Conservation (phyloP, 1,140 invertebrate species). For the Elysia chlorotica region DNA sequence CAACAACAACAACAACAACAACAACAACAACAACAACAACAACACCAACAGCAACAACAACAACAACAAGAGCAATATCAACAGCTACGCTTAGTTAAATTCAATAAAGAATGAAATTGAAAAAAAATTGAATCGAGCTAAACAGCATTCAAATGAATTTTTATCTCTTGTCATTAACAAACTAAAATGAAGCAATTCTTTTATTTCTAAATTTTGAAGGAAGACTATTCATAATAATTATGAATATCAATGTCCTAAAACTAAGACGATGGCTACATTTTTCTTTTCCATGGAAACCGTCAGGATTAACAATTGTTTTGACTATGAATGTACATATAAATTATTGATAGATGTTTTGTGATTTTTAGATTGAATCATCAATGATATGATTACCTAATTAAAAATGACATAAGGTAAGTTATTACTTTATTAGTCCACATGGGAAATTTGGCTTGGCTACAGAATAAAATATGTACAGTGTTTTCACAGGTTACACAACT, state of each 20-base stretch:
- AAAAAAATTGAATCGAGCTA: neutral
- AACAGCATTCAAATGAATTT: neutral
- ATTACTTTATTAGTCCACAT: neutral
- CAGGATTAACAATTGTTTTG: too few relatives aligned
- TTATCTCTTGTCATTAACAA: neutral
- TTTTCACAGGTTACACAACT: neutral
- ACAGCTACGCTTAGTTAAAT: too few relatives aligned
- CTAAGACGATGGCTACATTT: too few relatives aligned
- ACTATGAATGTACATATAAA: too few relatives aligned
- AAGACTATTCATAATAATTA: neutral
- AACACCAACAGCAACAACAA: neutral
- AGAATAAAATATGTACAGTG: neutral
- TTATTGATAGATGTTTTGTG: too few relatives aligned
- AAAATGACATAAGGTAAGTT: neutral
- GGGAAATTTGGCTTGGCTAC: too few relatives aligned
- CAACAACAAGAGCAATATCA: neutral
- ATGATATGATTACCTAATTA: neutral
- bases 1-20: neutral
- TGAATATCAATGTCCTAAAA: too few relatives aligned
- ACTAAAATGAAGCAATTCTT: neutral
- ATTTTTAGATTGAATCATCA: neutral
- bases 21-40: neutral
- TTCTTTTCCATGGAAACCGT: too few relatives aligned
- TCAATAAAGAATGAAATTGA: neutral
- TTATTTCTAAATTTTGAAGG: neutral